These are phyloP conservation scores for Drosophila lacteicornis DNA, from an alignment of 1,140 invertebrate genomes.

Conservation along the genomic window DNA sequence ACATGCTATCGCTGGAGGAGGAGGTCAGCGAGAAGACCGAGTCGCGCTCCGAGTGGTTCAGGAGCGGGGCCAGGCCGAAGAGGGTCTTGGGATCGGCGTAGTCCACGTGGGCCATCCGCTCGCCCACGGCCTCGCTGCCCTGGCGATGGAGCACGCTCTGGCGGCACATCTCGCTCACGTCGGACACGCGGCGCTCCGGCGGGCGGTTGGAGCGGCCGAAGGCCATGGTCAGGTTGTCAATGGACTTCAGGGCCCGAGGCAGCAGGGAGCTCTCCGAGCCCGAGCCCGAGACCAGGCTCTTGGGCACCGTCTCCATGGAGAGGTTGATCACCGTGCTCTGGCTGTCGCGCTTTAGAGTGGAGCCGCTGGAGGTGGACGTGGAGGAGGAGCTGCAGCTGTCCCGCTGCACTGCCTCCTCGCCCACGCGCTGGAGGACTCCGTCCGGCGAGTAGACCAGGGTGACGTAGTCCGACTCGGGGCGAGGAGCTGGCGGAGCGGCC, in stretches of 20 bases:
- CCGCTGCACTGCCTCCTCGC: conserved; percentile 65
- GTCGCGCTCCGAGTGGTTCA: conserved; percentile 83
- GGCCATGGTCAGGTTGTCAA: conserved; percentile 67
- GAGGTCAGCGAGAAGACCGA: conserved; percentile 88
- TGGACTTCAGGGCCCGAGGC: conserved; percentile 69
- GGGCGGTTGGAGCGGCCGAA: conserved; percentile 73
- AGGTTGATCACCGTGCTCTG: conserved; percentile 75
- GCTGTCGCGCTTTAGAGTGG: conserved; percentile 70
- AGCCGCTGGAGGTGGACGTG: conserved; percentile 32
- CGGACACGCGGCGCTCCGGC: conserved; percentile 78
- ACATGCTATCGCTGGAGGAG: conserved; percentile 86
- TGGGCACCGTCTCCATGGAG: conserved; percentile 67
- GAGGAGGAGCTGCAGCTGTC: conserved; percentile 68
- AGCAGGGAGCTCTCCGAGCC: conserved; percentile 73
- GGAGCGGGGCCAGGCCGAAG: conserved; percentile 84
- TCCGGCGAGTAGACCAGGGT: conserved; percentile 78
- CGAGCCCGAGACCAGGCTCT: conserved; percentile 64
- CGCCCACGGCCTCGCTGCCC: conserved; percentile 92
- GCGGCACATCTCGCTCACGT: conserved; percentile 80
- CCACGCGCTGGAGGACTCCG: conserved; percentile 69
- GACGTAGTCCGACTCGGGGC: conserved; percentile 84
- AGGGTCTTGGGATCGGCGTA: conserved; percentile 92
- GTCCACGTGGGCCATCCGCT: conserved; percentile 93
- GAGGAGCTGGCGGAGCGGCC: conserved; percentile 18
- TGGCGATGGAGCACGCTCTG: conserved; percentile 88